Conservation (phyloP, 2,888 invertebrate species). For the Zaprionus bogoriensis region DNA sequence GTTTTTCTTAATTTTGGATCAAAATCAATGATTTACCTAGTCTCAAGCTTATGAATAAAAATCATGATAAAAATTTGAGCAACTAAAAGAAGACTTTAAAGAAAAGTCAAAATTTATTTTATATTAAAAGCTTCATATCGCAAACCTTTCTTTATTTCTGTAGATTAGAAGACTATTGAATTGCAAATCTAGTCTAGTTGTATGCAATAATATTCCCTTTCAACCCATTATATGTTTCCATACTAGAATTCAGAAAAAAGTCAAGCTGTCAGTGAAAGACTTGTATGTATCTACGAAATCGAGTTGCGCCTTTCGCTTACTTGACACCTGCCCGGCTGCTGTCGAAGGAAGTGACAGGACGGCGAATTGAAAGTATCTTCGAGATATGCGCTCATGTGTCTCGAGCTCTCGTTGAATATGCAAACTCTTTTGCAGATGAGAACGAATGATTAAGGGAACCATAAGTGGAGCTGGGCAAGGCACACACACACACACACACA, state of each 20-base stretch:
- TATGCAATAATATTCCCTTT: neutral
- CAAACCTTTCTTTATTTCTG: too few species aligned
- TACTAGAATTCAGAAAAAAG: neutral
- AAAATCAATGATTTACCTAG: too few species aligned
- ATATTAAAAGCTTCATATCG: too few species aligned
- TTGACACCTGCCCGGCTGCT: slow-evolving; percentile 34
- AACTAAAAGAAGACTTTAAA: too few species aligned
- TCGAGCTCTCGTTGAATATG: slow-evolving; percentile 35
- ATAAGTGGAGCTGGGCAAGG: slow-evolving; percentile 23
- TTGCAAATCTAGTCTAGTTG: too few species aligned
- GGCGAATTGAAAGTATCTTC: slow-evolving; percentile 21
- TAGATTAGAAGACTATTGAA: too few species aligned
- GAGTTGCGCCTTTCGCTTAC: neutral
- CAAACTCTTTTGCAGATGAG: slow-evolving; percentile 25
- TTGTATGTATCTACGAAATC: neutral
- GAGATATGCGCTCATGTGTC: slow-evolving; percentile 3
- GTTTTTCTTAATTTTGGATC: too few species aligned
- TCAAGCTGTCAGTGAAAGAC: slow-evolving; percentile 25
- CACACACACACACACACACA: neutral
- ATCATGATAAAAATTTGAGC: too few species aligned
- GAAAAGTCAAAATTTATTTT: too few species aligned
- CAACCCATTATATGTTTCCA: neutral
- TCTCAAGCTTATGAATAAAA: too few species aligned
- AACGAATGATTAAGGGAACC: slow-evolving; percentile 57
- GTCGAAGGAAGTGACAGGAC: slow-evolving; percentile 24